Evolutionary conservation across 2,797 vertebrate species (phyloP).

Genomic region (Cossypha heuglini): DNA sequence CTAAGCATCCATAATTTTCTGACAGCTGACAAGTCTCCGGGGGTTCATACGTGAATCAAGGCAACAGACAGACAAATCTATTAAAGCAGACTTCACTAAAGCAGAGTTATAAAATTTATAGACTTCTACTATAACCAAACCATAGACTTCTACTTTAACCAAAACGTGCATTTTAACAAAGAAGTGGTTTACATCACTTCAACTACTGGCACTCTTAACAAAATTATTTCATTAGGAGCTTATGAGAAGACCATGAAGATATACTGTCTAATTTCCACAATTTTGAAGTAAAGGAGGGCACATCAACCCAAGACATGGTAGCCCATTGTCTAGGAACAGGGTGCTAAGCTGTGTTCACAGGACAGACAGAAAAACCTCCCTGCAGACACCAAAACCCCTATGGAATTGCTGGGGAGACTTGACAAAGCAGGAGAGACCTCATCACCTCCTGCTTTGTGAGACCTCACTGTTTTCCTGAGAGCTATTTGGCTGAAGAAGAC

Average conservation of each 20-base stretch:
- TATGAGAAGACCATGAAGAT: background rate
- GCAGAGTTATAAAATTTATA: background rate
- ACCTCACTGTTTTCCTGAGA: background rate
- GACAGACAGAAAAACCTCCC: background rate
- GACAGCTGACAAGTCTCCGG: background rate
- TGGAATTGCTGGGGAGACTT: fast-evolving
- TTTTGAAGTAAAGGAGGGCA: background rate
- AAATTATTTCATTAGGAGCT: background rate
- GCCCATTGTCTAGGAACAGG: fast-evolving
- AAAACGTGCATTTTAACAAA: background rate
- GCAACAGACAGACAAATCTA: background rate
- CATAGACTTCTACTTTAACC: background rate
- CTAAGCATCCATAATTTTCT: background rate
- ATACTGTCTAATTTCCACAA: fast-evolving
- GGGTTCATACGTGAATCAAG: background rate
- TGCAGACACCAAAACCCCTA: fast-evolving
- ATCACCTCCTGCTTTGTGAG: background rate
- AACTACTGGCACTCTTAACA: background rate
- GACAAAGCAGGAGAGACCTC: background rate
- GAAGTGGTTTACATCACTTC: background rate
- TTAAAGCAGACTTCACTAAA: background rate
- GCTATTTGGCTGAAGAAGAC: background rate
- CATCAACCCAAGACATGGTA: fast-evolving
- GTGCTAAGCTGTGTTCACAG: background rate
- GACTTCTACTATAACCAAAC: background rate